Conservation (phyloP, 2,797 vertebrate species). For the Poecilia picta region DNA sequence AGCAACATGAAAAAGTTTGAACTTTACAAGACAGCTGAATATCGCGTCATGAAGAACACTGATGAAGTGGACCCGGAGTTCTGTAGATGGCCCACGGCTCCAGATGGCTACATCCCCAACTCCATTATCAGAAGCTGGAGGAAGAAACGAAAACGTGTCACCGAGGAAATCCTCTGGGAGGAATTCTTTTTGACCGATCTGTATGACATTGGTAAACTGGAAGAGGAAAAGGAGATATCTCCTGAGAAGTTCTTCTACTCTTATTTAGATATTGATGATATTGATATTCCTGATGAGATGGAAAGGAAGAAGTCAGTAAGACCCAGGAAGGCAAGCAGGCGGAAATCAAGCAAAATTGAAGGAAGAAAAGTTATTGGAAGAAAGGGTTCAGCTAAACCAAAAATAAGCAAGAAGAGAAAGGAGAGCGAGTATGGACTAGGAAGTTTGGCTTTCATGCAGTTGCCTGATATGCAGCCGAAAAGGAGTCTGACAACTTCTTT, state of each 20-base stretch:
- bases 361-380: not conserved
- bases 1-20: not conserved
- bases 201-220: rapidly evolving
- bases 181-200: not conserved
- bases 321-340: too few relatives aligned
- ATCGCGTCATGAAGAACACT: not conserved
- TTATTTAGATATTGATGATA: not conserved
- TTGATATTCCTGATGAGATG: not conserved
- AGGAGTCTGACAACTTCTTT: not conserved
- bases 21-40: constrained; percentile 1
- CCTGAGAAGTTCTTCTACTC: too few relatives aligned
- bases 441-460: not conserved
- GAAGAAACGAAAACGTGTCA: not conserved
- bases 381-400: not conserved
- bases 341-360: not conserved
- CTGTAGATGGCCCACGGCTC: constrained; percentile 48
- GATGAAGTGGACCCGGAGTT: not conserved
- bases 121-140: constrained; percentile 46
- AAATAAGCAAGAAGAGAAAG: not conserved
- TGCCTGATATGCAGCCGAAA: not conserved
- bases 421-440: not conserved
- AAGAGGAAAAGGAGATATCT: not conserved
- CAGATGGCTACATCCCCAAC: constrained; percentile 62
- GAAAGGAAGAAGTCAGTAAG: not conserved
- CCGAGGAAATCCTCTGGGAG: not conserved